These are phyloP conservation scores for Macropus fuliginosus DNA, from an alignment of 2,797 vertebrate genomes.

Conservation along the genomic window DNA sequence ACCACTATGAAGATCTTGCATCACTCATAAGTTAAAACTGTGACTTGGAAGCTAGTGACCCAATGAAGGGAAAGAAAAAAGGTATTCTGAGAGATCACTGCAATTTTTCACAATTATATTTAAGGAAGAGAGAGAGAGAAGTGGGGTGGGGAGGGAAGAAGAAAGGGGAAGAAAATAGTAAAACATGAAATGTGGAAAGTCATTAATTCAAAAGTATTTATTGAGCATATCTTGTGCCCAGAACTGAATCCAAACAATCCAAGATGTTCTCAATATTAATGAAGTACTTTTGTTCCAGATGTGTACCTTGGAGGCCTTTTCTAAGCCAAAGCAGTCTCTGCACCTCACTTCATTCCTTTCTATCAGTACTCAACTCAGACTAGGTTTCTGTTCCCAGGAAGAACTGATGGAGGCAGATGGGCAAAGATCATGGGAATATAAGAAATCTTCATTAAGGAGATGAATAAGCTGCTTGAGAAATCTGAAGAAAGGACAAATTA, in stretches of 20 bases:
- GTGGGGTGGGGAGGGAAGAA: background rate
- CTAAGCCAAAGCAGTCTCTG: background rate
- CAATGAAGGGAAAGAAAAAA: background rate
- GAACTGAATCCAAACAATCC: background rate
- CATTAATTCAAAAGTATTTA: background rate
- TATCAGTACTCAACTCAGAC: background rate
- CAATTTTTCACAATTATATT: background rate
- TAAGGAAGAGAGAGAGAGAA: slow-evolving; percentile 11
- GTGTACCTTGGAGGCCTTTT: background rate
- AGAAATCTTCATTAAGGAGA: background rate
- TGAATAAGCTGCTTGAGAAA: background rate
- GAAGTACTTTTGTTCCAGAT: slow-evolving; percentile 9
- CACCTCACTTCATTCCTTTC: background rate
- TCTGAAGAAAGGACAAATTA: slow-evolving; percentile 24
- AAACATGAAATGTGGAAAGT: background rate
- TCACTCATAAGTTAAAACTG: slow-evolving; percentile 44
- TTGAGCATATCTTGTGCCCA: background rate
- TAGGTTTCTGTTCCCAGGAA: background rate
- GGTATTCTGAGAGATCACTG: background rate
- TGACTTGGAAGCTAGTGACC: background rate
- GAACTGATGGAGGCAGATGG: background rate
- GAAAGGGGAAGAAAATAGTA: background rate
- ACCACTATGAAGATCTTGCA: slow-evolving; percentile 12
- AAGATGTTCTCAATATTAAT: background rate
- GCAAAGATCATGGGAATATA: background rate